Base-by-base conservation (phyloP, 2,113 vertebrate genomes). In the Elaphurus davidianus region DNA sequence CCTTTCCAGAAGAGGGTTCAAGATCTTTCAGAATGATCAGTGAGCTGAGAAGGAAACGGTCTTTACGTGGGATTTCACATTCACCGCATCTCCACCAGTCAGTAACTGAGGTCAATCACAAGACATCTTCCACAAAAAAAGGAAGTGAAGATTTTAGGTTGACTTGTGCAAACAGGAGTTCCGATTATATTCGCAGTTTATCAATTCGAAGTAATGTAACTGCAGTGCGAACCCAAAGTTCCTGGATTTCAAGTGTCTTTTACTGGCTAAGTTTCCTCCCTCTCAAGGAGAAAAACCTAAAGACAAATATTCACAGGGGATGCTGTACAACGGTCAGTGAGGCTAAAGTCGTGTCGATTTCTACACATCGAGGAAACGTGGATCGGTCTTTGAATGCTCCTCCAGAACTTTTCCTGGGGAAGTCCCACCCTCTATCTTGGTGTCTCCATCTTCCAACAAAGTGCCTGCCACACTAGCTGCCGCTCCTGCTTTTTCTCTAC, bases 1-100 rank as follows among this genome's bases (percentile, higher is more conserved):
- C 99, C 99, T 98, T 98, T 94, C 98, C 98, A 93, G 97, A 23
- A 98, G 96, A 99, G 98, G 90, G 97, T 96, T 54, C 27, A 92
- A 91, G 89, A 95, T 97, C 83, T 96, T 98, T 95, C 98, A 96
- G 98, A 98, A 12, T 28, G 84, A 67, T 84, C 96, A 86, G 87
- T 47, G 81, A 91, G 90, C 62, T 98, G 12, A 25, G 93, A 90
- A 95, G 84, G 52, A 95, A 93, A 96, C 0, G 62, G 78, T 19
- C 54, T 94, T 12, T 8, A 21, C 12, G 45, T 85, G 84, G 78
- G 95, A 33, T 8, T 94, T 74, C 87, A 96, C 96, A 81, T 94
- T 96, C 81, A 27, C 60, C 5, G 45, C 0, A 27, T 50, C 91
- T 40, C 67, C 83, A 55, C 60, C 91, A 92, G 92, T 97, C 94